A percentile compares a stretch with the other conserved stretches of the same genome.
Evolutionary conservation across 2,888 invertebrate genomes (phyloP).

Genomic region (Protonemura montana): DNA sequence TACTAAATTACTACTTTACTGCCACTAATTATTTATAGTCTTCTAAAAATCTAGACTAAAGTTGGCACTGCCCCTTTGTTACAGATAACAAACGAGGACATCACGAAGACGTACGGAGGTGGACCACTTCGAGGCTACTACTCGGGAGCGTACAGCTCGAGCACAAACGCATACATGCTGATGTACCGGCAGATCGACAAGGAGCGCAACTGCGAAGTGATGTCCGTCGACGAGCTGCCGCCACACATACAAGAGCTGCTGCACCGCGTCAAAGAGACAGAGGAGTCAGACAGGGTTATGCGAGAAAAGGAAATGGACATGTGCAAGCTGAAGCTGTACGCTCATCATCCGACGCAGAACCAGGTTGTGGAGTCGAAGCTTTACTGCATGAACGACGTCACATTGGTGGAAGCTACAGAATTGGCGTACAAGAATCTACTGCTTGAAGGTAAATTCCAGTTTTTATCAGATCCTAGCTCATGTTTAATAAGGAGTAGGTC

Average conservation of each 20-base stretch:
- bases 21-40: too few species aligned
- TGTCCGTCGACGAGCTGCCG: conserved; percentile 75
- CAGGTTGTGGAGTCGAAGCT: conserved; percentile 65
- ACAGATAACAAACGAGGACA: conserved; percentile 81
- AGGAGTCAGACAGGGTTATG: conserved; percentile 68
- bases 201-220: conserved; percentile 68
- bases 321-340: conserved; percentile 70
- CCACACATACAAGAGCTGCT: conserved; percentile 67
- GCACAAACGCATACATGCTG: conserved; percentile 90
- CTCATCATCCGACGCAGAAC: conserved; percentile 67
- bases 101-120: conserved; percentile 83
- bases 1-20: too few species aligned
- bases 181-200: conserved; percentile 83
- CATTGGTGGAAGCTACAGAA: conserved; percentile 67
- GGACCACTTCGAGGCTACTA: conserved; percentile 71
- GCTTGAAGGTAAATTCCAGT: conserved; percentile 10
- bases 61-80: conserved; percentile 38
- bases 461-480: too few species aligned
- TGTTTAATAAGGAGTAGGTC: too few species aligned
- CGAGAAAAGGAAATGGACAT: conserved; percentile 69
- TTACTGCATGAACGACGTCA: conserved; percentile 67
- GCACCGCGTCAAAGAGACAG: conserved; percentile 60
- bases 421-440: conserved; percentile 61
- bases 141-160: conserved; percentile 77
- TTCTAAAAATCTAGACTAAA: too few species aligned